A percentile compares a stretch with the other conserved stretches of the same genome.
These are phyloP conservation scores for Diadema setosum DNA, from an alignment of 35 echinoderm and acorn worm genomes.

Conservation along the genomic window DNA sequence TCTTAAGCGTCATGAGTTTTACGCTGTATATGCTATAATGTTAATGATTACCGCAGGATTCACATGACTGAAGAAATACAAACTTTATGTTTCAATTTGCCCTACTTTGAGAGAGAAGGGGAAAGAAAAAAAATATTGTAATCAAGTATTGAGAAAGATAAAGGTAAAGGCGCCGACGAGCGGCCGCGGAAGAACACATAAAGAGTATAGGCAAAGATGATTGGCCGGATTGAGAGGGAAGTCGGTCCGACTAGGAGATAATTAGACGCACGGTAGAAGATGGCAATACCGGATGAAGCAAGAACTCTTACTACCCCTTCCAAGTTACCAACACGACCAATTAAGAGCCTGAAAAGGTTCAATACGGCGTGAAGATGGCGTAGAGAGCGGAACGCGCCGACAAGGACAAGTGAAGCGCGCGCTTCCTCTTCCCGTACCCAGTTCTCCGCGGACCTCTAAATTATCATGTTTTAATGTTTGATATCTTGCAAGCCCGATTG, in stretches of 20 bases:
- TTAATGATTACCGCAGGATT: no score
- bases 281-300: neutral
- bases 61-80: no score
- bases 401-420: neutral
- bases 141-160: no score
- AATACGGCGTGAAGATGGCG: neutral
- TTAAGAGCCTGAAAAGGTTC: neutral
- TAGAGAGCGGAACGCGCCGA: neutral
- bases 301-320: neutral
- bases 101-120: no score
- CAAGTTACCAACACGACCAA: constrained; percentile 13
- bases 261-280: neutral
- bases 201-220: neutral
- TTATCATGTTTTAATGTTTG: constrained; percentile 2
- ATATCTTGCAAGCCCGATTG: neutral
- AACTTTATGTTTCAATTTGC: no score
- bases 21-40: no score
- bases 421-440: neutral
- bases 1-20: no score
- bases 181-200: neutral
- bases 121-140: no score
- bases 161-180: neutral
- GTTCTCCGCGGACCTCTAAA: no score
- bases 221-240: neutral
- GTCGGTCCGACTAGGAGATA: neutral